Base-by-base conservation (phyloP, 2,113 vertebrate species). In the Aviceda subcristata region DNA sequence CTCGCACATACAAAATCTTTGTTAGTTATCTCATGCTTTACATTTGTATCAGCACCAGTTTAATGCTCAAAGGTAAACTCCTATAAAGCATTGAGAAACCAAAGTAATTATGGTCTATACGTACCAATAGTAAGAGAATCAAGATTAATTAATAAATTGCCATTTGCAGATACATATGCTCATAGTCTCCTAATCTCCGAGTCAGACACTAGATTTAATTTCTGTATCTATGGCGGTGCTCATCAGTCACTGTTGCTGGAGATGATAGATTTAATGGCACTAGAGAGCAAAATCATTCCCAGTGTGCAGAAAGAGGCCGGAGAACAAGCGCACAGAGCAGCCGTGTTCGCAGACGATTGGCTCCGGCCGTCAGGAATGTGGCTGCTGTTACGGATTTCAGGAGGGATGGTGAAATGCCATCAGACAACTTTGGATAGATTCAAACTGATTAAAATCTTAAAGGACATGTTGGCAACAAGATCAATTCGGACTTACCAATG, bases 321-420 rank as follows among this genome's bases (percentile, higher is more conserved):
- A 41, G 29, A 82, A 50, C 3, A 72, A 30, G 13, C 3, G 15
- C 12, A 11, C 29, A 50, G 21, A 11, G 0, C 26, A 43, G 10
- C 11, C 0, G 0, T 24, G 23, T 36, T 60, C 39, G 29, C 11
- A 78, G 45, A 12, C 6, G 63, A 60, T 18, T 55, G 15, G 0
- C 18, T 78, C 51, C 26, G 55, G 5, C 60, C 3, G 2, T 53
- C 17, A 59, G 18, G 29, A 83, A 27, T 38, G 34, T 5, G 34
- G 12, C 18, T 71, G 15, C n/a, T 81, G 19, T 34, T 75, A 20
- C 15, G 60, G 38, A 51, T 91, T 83, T 86, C 36, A 22, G 59
- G 7, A 63, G 57, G 13, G 36, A 27, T 88, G 24, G 10, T 72
- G 46, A 96, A 78, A 87, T 72, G 12, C 7, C 26, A 10, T 51